Percentiles rank a stretch among this genome's conserved stretches.
These are phyloP conservation scores for Pelochelys cantorii DNA, from an alignment of 2,797 vertebrate species.

Conservation along the genomic window DNA sequence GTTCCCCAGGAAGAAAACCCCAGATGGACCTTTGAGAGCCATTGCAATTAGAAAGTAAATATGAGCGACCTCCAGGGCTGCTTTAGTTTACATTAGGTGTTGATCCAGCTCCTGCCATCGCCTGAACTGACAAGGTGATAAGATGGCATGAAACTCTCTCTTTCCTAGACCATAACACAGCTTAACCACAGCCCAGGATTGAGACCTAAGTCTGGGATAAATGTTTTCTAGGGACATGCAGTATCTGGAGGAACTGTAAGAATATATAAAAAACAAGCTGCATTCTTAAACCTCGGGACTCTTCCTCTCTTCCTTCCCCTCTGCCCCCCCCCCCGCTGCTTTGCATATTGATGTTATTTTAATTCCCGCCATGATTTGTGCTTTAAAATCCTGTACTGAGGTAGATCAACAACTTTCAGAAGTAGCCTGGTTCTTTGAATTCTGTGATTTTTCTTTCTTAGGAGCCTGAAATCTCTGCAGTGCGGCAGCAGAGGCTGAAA, in stretches of 20 bases:
- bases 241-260: slow-evolving; percentile 1
- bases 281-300: not conserved
- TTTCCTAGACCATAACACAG: not conserved
- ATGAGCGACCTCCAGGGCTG: not conserved
- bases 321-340: not conserved
- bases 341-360: slow-evolving; percentile 42
- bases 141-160: not conserved
- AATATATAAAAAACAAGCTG: not conserved
- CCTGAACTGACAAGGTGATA: accelerated
- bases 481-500: not conserved
- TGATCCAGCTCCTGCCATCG: not conserved
- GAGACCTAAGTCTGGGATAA: not conserved
- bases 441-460: not conserved
- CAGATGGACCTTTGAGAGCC: not conserved
- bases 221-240: not conserved
- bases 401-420: slow-evolving; percentile 1
- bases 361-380: slow-evolving; percentile 5
- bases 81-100: not conserved
- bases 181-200: accelerated
- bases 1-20: not conserved
- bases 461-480: accelerated
- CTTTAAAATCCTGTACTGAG: not conserved
- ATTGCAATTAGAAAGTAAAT: not conserved
- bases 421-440: not conserved
- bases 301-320: not conserved